Base-by-base conservation (phyloP, 1,140 invertebrate genomes). In the Plectrocnemia conspersa region DNA sequence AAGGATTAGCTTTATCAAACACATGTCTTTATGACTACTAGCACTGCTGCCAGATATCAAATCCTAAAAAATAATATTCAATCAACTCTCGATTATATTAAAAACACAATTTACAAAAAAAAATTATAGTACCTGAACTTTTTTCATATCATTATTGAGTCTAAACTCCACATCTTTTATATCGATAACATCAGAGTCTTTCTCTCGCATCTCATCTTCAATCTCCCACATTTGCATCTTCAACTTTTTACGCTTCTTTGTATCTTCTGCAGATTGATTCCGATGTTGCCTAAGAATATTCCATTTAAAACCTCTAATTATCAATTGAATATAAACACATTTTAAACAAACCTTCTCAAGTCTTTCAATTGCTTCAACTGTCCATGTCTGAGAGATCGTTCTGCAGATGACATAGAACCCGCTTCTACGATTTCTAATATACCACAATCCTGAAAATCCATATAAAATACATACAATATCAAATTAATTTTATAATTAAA, bases 141-240 rank as follows among this genome's bases (percentile, higher is more conserved):
- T 79, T n/a, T 68, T 74, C 2, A 77, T 73, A 69, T 89, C 84
- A 65, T 89, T 83, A 27, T 74, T 84, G 65, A 94, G 76, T 23
- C 89, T 75, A 72, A 92, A 92, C 69, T 97, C 92, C n/a, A 98
- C 81, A 69, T 97, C 93, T 62, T 89, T 83, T 25, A 97, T 88
- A 68, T 97, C 91, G 15, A 87, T 76, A 47, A 76, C 72, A 7
- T 77, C 77, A 44, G 81, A 77, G 24, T 83, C 81, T 23, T 82
- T 75, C 13, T 74, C 72, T 25, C 72, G 63, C 49, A 74, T 68
- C 40, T 74, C 68, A 58, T 79, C 72, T 54, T 78, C 64, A 24
- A 72, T 65, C 63, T 74, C 73, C 68, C 68, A 75, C 0, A 69
- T 67, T 54, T 73, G 67, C 4, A 75, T 61, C 73, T 86, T 87